phyloP scores from a whole-genome alignment of 1,140 invertebrate species.

The Mamestra configurata region DNA sequence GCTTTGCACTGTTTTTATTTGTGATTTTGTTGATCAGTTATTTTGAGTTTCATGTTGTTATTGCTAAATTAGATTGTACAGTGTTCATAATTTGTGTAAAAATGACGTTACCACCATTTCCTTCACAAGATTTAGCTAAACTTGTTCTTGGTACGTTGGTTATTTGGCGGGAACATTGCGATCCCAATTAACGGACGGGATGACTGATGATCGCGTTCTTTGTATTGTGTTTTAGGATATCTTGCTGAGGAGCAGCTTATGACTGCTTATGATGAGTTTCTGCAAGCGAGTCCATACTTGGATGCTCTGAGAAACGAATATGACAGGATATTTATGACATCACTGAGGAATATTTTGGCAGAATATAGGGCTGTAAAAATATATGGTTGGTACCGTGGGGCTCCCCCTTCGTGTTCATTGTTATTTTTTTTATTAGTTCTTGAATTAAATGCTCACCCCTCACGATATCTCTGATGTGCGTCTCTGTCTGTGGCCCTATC shows the following conservation, averaged over 20 bases:
- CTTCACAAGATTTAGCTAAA: slow-evolving; percentile 82
- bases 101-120: slow-evolving; percentile 81
- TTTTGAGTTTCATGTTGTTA: background rate
- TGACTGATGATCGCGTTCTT: slow-evolving; percentile 47
- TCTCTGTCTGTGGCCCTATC: background rate
- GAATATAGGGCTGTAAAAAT: slow-evolving; percentile 84
- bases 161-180: slow-evolving; percentile 76
- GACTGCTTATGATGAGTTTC: slow-evolving; percentile 85
- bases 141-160: slow-evolving; percentile 78
- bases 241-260: slow-evolving; percentile 83
- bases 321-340: slow-evolving; percentile 85
- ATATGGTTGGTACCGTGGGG: slow-evolving; percentile 67
- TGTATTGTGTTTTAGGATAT: slow-evolving; percentile 71
- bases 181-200: slow-evolving; percentile 49
- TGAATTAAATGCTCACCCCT: background rate
- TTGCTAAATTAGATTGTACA: background rate
- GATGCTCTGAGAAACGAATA: slow-evolving; percentile 82
- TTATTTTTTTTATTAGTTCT: background rate
- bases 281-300: slow-evolving; percentile 81
- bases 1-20: slow-evolving; percentile 10
- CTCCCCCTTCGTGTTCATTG: background rate
- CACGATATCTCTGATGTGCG: background rate
- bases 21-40: background rate
- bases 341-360: slow-evolving; percentile 80
- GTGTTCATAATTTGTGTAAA: slow-evolving; percentile 27